Percentiles rank a stretch among this genome's conserved stretches.
phyloP scores from a whole-genome alignment of 1,140 invertebrate species.

The Ctenoplectra terminalis region DNA sequence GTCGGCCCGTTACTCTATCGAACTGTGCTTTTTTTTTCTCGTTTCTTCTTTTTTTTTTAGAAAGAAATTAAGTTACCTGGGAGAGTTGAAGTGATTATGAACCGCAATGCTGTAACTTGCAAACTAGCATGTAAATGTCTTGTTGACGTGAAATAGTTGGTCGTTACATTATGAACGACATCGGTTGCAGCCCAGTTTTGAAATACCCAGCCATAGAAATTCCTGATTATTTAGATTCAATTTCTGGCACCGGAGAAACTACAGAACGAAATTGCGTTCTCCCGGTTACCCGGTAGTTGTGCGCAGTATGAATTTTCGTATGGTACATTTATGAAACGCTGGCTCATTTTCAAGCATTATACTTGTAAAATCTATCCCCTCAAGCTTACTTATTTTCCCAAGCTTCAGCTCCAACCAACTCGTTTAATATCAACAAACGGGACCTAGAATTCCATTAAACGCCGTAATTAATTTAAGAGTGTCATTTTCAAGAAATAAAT shows the following conservation, averaged over 20 bases:
- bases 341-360: background rate
- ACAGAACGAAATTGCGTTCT: background rate
- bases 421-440: background rate
- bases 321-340: background rate
- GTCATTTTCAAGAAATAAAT: too few relatives aligned
- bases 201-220: background rate
- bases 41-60: background rate
- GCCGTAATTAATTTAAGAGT: too few relatives aligned
- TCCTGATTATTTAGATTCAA: background rate
- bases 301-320: background rate
- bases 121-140: background rate
- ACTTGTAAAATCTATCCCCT: background rate
- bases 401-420: background rate
- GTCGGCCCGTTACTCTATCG: constrained; percentile 47
- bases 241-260: background rate
- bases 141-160: background rate
- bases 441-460: background rate
- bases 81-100: too few relatives aligned
- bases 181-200: background rate
- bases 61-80: background rate
- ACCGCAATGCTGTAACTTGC: too few relatives aligned
- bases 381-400: background rate
- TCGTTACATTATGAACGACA: background rate
- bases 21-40: background rate
- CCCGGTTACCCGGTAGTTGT: background rate